These are phyloP conservation scores for Cyrtorhinus lividipennis DNA, from an alignment of 1,140 invertebrate genomes.

Conservation along the genomic window DNA sequence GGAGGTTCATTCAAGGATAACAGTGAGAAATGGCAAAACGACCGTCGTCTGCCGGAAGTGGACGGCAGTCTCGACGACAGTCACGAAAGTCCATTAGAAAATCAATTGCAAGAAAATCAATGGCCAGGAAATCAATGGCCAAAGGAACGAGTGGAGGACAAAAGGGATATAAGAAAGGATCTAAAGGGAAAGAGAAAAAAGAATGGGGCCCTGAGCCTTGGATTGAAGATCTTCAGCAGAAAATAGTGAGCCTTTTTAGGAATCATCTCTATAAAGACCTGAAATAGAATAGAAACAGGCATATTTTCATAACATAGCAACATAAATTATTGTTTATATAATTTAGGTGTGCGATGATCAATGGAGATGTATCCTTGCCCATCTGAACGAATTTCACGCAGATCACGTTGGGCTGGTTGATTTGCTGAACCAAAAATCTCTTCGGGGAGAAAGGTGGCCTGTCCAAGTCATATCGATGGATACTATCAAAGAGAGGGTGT, in stretches of 20 bases:
- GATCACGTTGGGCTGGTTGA: background rate
- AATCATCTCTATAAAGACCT: no score
- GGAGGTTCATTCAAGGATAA: no score
- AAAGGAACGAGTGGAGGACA: background rate
- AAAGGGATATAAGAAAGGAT: background rate
- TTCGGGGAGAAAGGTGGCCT: constrained; percentile 2
- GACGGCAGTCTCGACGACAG: no score
- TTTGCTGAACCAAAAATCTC: background rate
- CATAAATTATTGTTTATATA: no score
- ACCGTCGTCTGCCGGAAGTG: constrained; percentile 1
- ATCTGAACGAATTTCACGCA: background rate
- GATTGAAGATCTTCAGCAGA: background rate
- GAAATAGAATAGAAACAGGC: background rate
- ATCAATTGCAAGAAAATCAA: constrained; percentile 4
- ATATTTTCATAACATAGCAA: background rate
- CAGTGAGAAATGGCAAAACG: background rate
- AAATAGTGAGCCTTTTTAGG: background rate
- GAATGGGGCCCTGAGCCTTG: background rate
- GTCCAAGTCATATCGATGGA: constrained; percentile 10
- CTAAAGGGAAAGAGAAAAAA: background rate
- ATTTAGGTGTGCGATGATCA: constrained; percentile 11
- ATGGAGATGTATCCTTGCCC: background rate
- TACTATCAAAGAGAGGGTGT: constrained; percentile 1
- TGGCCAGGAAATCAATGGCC: background rate
- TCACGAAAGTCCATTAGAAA: no score